Evolutionary conservation across 2,888 invertebrate genomes (phyloP), one percentile per base, ranked within the genome.

Genomic region (Eledone cirrhosa): DNA sequence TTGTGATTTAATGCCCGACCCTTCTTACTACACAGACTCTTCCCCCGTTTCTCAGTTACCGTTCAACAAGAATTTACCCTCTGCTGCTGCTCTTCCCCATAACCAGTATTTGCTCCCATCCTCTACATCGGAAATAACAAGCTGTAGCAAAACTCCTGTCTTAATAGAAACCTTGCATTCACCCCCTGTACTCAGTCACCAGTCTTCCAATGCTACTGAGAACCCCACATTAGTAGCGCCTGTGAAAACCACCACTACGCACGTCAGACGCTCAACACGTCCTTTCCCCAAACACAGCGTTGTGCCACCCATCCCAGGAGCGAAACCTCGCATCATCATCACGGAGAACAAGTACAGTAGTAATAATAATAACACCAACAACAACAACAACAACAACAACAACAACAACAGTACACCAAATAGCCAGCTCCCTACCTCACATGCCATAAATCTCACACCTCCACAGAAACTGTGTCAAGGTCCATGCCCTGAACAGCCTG

Each of bases 201-300:
- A 41, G 72, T 72, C 72, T 72, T 72, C 72, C 72, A 72, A 72
- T 31, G 41, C 31, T 31, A n/a, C 72, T 22, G 72, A 72, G 8
- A 41, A 19, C 27, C 19, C 31, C 33, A 33, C 72, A 3, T 41
- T 33, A 41, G n/a, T 33, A 41, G n/a, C 41, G 33, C 72, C 72
- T 41, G 41, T 72, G 33, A 22, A 41, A 72, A 72, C 33, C 72
- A 72, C 67, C 16, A 29, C n/a, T n/a, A n/a, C 72, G 31, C 72
- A 72, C 5, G 72, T 72, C n/a, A 72, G 72, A 31, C 72, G 72
- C 31, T 72, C 72, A 33, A 72, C 72, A 31, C 72, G 72, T 31
- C 72, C 72, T n/a, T 72, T 72, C 31, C 72, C 72, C 16, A 72
- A 72, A 72, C 72, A 72, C 33, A 41, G 31, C n/a, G 41, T 72